phyloP scores from a whole-genome alignment of 2,797 vertebrate genomes.

The Sebastes variabilis region DNA sequence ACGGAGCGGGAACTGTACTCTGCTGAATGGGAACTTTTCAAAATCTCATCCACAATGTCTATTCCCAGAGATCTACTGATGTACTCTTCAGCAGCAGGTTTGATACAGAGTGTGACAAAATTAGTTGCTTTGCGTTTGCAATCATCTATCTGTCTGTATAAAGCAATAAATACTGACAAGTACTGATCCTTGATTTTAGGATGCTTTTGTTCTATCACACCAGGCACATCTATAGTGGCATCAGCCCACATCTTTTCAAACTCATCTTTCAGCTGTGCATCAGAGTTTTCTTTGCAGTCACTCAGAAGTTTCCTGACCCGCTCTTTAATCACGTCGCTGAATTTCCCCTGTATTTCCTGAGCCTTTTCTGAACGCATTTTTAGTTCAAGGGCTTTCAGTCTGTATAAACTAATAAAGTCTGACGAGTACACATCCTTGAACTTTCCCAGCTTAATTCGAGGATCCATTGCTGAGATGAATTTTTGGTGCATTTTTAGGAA shows the following conservation, averaged over 20 bases:
- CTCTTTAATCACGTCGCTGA: no score
- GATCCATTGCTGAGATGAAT: slow-evolving; percentile 16
- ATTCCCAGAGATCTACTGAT: slow-evolving; percentile 63
- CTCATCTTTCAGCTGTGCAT: no score
- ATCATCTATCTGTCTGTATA: neutral
- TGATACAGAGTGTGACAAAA: slow-evolving; percentile 64
- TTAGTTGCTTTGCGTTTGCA: slow-evolving; percentile 53
- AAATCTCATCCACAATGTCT: slow-evolving; percentile 65
- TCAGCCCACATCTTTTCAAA: no score
- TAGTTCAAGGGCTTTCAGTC: no score
- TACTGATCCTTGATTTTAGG: slow-evolving; percentile 23
- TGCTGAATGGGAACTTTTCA: slow-evolving; percentile 34
- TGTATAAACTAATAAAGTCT: slow-evolving; percentile 36
- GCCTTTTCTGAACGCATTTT: no score
- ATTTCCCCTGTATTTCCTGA: no score
- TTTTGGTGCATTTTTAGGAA: slow-evolving; percentile 52
- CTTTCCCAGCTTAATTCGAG: slow-evolving; percentile 20
- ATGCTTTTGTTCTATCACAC: no score
- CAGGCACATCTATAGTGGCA: no score
- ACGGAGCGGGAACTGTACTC: slow-evolving; percentile 55
- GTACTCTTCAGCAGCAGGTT: slow-evolving; percentile 58
- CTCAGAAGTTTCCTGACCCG: no score
- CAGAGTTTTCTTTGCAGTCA: no score
- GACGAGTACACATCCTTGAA: slow-evolving; percentile 31
- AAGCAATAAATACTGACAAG: slow-evolving; percentile 38